These are phyloP conservation scores for Solenopsis invicta DNA, from an alignment of 1,140 invertebrate species.

Conservation along the genomic window DNA sequence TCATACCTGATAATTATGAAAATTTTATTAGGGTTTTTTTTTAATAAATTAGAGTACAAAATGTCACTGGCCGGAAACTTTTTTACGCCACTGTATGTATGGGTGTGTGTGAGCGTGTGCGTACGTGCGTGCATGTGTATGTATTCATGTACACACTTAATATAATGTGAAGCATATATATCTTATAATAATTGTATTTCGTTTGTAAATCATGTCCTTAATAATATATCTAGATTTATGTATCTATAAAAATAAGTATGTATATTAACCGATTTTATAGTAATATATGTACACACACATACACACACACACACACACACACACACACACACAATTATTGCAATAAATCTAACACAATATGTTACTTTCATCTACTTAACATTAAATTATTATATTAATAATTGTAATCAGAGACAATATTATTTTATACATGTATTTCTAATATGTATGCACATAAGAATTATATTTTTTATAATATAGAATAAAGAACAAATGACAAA, in stretches of 20 bases:
- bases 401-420: constrained; percentile 43
- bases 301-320: no score
- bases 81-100: no score
- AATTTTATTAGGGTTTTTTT: no score
- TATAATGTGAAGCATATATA: neutral
- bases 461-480: constrained; percentile 68
- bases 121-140: no score
- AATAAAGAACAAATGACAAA: constrained; percentile 72
- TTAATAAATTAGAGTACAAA: no score
- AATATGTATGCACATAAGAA: constrained; percentile 68
- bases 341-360: neutral
- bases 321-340: neutral
- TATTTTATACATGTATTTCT: constrained; percentile 41
- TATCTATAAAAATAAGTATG: constrained; percentile 40
- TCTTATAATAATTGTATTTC: neutral
- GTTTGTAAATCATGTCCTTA: neutral
- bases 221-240: neutral
- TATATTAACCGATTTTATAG: constrained; percentile 10
- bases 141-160: no score
- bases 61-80: no score
- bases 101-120: no score
- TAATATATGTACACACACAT: neutral
- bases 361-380: neutral
- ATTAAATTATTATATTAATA: constrained; percentile 26
- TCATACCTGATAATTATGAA: no score